phyloP scores from a whole-genome alignment of 1,140 invertebrate species.

The Leptinotarsa undecemlineata region DNA sequence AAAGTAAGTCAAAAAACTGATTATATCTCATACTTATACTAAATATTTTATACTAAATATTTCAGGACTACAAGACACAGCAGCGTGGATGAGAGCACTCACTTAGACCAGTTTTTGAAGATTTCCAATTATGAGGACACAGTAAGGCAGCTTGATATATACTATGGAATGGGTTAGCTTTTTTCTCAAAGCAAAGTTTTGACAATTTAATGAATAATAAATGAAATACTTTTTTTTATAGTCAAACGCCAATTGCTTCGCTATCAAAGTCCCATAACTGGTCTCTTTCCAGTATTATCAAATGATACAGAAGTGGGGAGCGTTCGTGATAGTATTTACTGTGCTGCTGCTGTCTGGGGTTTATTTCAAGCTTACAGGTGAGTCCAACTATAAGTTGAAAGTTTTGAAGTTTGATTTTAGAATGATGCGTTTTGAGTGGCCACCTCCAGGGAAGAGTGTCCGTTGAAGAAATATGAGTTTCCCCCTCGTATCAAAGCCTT shows the following conservation, averaged over 20 bases:
- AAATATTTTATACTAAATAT: conserved; percentile 6
- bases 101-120: conserved; percentile 77
- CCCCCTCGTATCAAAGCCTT: too few relatives aligned
- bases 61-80: conserved; percentile 57
- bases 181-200: conserved; percentile 30
- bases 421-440: too few relatives aligned
- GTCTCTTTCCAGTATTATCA: conserved; percentile 90
- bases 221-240: conserved; percentile 59
- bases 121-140: conserved; percentile 89
- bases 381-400: not conserved
- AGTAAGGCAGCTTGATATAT: conserved; percentile 85
- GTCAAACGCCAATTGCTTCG: conserved; percentile 91
- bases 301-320: conserved; percentile 79
- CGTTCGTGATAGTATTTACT: conserved; percentile 95
- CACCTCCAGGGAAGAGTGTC: too few relatives aligned
- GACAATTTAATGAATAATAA: conserved; percentile 6
- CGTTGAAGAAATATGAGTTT: too few relatives aligned
- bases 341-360: conserved; percentile 93
- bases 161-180: conserved; percentile 84
- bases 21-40: not conserved
- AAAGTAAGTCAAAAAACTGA: not conserved
- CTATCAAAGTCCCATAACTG: conserved; percentile 93
- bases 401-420: too few relatives aligned
- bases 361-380: conserved; percentile 94
- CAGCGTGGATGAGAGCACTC: conserved; percentile 70